Base-by-base conservation (phyloP, 2,113 vertebrate genomes). In the Eleginops maclovinus region DNA sequence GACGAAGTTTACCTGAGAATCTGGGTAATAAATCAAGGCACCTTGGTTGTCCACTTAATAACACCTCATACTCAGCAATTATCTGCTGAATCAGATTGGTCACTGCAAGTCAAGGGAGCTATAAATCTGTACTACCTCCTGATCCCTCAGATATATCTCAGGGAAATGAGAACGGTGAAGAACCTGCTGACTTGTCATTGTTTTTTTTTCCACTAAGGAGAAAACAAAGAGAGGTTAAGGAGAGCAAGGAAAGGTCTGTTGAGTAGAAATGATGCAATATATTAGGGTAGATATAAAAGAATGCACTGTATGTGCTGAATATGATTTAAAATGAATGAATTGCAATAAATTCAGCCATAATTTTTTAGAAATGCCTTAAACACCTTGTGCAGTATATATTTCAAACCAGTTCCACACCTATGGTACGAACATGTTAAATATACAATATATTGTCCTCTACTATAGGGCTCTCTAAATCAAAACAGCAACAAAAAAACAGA, bases 51-150 rank as follows among this genome's bases (percentile, higher is more conserved):
- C 86, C 77, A 15, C 36, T 73, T 81, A 87, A 89, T 86, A 89
- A 84, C 69, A 13, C 58, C 82, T 83, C 79, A 86, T 72, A 75
- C 83, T 82, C 82, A 58, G 79, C 87, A 82, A 87, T 88, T 87
- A 92, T 88, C 89, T 82, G 81, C 88, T 72, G 83, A 75, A 89
- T 92, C 87, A 75, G 81, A 79, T 56, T 82, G 84, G 89, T 82
- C 91, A 72, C 73, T 46, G 58, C 63, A 9, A 71, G 72, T 75
- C 73, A 1, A n/a, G 61, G 70, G 75, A 86, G 82, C 60, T 75
- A 85, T 92, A 85, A 90, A 91, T 92, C 91, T 85, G 62, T 82
- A 1, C 69, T 54, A 63, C 64, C 69, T 55, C 64, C 72, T 78
- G 84, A 89, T 88, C 77, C 64, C 60, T 56, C 36, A 46, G 86